A percentile compares a stretch with the other conserved stretches of the same genome.
Evolutionary conservation across 2,797 vertebrate species (phyloP).

Genomic region (Megalops cyprinoides): DNA sequence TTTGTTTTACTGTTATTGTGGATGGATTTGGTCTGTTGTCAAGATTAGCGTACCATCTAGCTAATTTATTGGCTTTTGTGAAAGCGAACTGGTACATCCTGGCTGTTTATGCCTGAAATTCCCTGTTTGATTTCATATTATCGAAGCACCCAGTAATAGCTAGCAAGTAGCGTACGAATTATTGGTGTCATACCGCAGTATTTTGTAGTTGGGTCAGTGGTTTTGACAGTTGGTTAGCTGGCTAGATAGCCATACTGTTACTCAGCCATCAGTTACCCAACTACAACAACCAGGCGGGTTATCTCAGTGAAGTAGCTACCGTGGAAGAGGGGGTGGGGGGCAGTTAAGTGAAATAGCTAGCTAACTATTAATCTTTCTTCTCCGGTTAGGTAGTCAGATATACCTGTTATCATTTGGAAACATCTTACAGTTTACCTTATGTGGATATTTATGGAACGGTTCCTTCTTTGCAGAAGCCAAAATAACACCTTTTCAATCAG

Average conservation of each 20-base stretch:
- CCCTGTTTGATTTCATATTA: neutral
- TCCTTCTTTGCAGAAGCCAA: conserved; percentile 7
- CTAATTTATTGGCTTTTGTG: conserved; percentile 14
- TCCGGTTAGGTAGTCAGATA: neutral
- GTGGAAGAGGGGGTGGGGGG: conserved; percentile 33
- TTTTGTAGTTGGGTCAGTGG: conserved; percentile 4
- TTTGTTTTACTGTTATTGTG: neutral
- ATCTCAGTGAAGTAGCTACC: conserved; percentile 28
- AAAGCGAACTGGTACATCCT: neutral
- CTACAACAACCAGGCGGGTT: conserved; percentile 47
- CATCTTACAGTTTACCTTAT: neutral
- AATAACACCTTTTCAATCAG: neutral
- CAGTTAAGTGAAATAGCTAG: conserved; percentile 11
- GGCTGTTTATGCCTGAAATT: conserved; percentile 13
- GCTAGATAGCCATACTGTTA: conserved; percentile 55
- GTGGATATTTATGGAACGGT: conserved; percentile 1
- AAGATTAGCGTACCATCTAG: neutral
- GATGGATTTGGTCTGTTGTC: neutral
- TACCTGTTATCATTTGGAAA: conserved; percentile 7
- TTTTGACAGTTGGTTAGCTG: conserved; percentile 49
- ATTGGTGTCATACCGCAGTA: conserved; percentile 16
- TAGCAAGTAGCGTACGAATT: neutral
- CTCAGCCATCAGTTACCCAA: conserved; percentile 51
- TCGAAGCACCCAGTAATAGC: neutral
- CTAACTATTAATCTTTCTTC: neutral